These are phyloP conservation scores for Hyla sarda DNA, from an alignment of 2,113 vertebrate genomes.

Conservation along the genomic window DNA sequence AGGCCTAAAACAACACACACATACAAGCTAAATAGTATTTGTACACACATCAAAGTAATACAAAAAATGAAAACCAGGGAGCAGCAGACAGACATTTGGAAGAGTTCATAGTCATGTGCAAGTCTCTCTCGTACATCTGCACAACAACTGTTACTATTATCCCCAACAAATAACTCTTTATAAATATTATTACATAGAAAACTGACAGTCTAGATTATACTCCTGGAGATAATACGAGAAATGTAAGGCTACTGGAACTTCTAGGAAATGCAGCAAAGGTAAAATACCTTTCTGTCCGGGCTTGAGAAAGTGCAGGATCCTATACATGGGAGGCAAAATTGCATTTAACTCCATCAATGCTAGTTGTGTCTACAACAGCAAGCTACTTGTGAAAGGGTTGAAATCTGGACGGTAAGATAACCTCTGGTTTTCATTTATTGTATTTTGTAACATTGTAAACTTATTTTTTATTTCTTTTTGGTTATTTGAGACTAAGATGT, in stretches of 20 bases:
- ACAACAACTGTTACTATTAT: slow-evolving; percentile 27
- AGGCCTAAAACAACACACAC: slow-evolving; percentile 71
- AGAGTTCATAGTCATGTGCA: slow-evolving; percentile 42
- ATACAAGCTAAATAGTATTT: slow-evolving; percentile 62
- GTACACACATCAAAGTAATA: slow-evolving; percentile 59
- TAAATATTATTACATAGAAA: slow-evolving; percentile 72
- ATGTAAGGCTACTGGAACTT: slow-evolving; percentile 77
- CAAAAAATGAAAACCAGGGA: slow-evolving; percentile 56
- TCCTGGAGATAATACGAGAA: slow-evolving; percentile 62
- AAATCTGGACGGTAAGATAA: slow-evolving; percentile 54
- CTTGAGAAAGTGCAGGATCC: slow-evolving; percentile 64
- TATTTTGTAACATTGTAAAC: slow-evolving; percentile 71
- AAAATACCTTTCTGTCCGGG: slow-evolving; percentile 66
- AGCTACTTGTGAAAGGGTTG: not conserved
- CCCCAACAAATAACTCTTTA: slow-evolving; percentile 63
- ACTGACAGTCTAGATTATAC: slow-evolving; percentile 64
- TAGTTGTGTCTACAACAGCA: not conserved
- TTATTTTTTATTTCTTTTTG: slow-evolving; percentile 63
- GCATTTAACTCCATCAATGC: not conserved
- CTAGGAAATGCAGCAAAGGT: slow-evolving; percentile 68
- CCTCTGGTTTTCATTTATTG: slow-evolving; percentile 66
- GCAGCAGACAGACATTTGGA: slow-evolving; percentile 39
- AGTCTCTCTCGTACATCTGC: slow-evolving; percentile 47
- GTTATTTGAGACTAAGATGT: slow-evolving; percentile 52
- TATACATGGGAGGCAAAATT: slow-evolving; percentile 58